Base-by-base conservation (phyloP, 2,113 vertebrate genomes). In the Rhinichthys klamathensis region DNA sequence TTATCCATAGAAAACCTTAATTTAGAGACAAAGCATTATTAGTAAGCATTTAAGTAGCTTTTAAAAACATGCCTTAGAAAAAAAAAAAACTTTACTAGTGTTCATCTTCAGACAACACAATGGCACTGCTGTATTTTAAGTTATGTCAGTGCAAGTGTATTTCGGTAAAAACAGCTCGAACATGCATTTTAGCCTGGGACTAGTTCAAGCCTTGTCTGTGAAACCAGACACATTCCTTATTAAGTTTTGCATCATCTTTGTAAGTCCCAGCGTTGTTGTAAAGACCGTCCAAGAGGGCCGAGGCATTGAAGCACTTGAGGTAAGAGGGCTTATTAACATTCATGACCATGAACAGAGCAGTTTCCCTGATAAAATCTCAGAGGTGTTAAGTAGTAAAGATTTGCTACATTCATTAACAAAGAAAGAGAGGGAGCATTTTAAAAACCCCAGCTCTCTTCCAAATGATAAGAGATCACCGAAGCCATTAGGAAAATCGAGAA, bases 401-500 rank as follows among this genome's bases (percentile, higher is more conserved):
- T 41, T 51, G 60, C 44, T 67, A 86, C 79, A 75, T 76, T 86
- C 63, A 65, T 76, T 82, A 67, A 41, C 30, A 51, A 54, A 74
- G 56, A 25, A 75, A 49, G 32, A 79, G 54, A 82, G 13, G 15
- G 38, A 54, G 12, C 30, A 1, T 49, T 63, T 73, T 44, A 73
- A 88, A 82, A 81, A 44, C 27, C 41, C n/a, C 44, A 70, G 63
- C 70, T 38, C 32, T 70, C 54, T 81, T 67, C 46, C 63, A 44
- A 87, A 80, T 51, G 78, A 84, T 72, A 69, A 72, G 70, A 75
- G 76, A 70, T 86, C 85, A 46, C 51, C 32, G 27, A 73, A 77
- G 63, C 63, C 70, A 78, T 88, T 84, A 74, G 65, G 54, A 83
- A 87, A 87, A 90, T 88, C n/a, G 35, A 85, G 58, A 65, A 56